Base-by-base conservation (phyloP, 2,113 vertebrate species). In the Leptosomus discolor region DNA sequence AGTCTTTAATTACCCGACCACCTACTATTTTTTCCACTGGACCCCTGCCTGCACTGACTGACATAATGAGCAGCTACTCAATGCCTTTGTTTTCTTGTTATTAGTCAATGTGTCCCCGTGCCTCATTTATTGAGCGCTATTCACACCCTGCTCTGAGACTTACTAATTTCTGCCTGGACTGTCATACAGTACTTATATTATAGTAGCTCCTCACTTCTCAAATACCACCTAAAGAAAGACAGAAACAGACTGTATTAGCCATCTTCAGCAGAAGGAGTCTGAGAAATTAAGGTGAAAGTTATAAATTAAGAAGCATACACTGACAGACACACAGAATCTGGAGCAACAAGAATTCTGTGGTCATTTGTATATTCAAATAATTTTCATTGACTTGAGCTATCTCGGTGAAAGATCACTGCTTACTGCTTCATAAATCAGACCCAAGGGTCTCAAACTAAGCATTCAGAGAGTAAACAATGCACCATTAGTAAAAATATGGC, bases 61-160 rank as follows among this genome's bases (percentile, higher is more conserved):
- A 95, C 91, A 95, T 95, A 96, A 97, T 57, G 84, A 97, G 89
- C 87, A 94, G 89, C 77, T 95, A 92, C 67, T 97, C 84, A 85
- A 92, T 85, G 89, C 93, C 57, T 97, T 91, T 95, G 92, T 95
- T 97, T 96, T 91, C 69, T 57, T 85, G 34, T 88, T 91, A 91
- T 95, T 95, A 96, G 85, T 95, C 95, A 91, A 20, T 46, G 84
- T 92, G 89, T 89, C 95, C 86, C 89, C 57, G 83, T 88, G 93
- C 73, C 81, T 95, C 91, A 91, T 91, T 96, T 96, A 95, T 50
- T 73, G 86, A 92, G 78, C 48, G 30, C 68, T 82, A 76, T 69
- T 95, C 92, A 94, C 76, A 89, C 36, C 11, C 84, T 71, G 61
- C 73, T 91, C 84, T 76, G 65, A 95, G 88, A 85, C 48, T 86